Evolutionary conservation across 2,888 invertebrate species (phyloP).

Genomic region (Zele albiditarsus): DNA sequence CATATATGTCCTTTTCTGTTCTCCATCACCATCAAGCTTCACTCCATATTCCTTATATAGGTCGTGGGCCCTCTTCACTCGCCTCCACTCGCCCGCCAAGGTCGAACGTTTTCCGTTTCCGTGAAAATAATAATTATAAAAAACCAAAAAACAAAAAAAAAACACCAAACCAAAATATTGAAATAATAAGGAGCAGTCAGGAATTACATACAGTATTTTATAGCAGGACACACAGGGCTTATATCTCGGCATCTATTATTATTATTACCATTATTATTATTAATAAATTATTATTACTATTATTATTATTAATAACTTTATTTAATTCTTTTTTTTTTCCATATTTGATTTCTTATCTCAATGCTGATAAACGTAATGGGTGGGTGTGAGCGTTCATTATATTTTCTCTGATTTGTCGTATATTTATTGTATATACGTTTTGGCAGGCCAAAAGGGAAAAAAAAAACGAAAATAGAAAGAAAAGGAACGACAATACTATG

Average conservation of each 20-base stretch:
- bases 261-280: background rate
- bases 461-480: background rate
- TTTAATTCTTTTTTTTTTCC: slow-evolving; percentile 10
- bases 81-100: slow-evolving; percentile 18
- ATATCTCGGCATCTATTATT: slow-evolving; percentile 26
- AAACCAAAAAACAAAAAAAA: background rate
- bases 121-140: slow-evolving; percentile 5
- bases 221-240: slow-evolving; percentile 21
- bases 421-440: background rate
- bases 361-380: slow-evolving; percentile 22
- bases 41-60: slow-evolving; percentile 21
- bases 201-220: slow-evolving; percentile 22
- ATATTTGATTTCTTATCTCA: slow-evolving; percentile 24
- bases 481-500: background rate
- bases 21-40: slow-evolving; percentile 21
- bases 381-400: slow-evolving; percentile 13
- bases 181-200: slow-evolving; percentile 19
- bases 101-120: slow-evolving; percentile 39
- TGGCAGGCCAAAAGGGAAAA: slow-evolving; percentile 9
- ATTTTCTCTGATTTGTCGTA: slow-evolving; percentile 21
- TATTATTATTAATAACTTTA: slow-evolving; percentile 1
- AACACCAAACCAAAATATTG: background rate
- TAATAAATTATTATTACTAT: background rate
- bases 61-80: slow-evolving; percentile 13
- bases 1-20: slow-evolving; percentile 33